Conservation (phyloP, 2,113 vertebrate species). For the Anhinga rufa region DNA sequence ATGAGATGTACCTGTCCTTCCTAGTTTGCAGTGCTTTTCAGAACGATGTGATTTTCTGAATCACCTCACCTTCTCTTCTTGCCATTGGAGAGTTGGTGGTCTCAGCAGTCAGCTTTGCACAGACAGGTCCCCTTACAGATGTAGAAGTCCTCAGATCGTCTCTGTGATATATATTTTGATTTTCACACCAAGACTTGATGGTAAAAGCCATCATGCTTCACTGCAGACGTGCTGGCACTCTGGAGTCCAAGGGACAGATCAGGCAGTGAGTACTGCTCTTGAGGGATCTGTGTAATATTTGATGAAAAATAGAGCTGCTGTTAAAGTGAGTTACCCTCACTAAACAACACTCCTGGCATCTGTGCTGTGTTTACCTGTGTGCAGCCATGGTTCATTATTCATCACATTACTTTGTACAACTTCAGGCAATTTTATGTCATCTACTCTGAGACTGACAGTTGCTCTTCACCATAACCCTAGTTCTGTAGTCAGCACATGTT, state of each 20-base stretch:
- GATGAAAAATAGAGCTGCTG: not conserved
- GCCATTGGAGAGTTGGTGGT: not conserved
- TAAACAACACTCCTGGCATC: not conserved
- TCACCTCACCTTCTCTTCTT: not conserved
- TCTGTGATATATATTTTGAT: not conserved
- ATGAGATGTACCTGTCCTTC: not conserved
- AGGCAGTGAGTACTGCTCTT: not conserved
- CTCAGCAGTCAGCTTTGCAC: not conserved
- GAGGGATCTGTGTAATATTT: not conserved
- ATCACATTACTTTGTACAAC: not conserved
- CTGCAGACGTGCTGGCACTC: not conserved
- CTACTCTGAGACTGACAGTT: not conserved
- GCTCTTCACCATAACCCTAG: not conserved
- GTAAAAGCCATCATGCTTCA: not conserved
- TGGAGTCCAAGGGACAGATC: too few relatives aligned
- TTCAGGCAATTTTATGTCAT: not conserved
- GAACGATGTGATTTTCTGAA: not conserved
- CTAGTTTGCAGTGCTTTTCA: fast-evolving
- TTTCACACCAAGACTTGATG: not conserved
- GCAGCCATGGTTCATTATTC: not conserved
- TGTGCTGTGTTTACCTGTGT: not conserved
- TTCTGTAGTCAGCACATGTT: not conserved
- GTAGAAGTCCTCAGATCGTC: not conserved
- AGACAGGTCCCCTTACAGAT: not conserved
- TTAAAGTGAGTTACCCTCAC: not conserved